Conservation (phyloP, 2,797 vertebrate species). For the Phalanger gymnotis region DNA sequence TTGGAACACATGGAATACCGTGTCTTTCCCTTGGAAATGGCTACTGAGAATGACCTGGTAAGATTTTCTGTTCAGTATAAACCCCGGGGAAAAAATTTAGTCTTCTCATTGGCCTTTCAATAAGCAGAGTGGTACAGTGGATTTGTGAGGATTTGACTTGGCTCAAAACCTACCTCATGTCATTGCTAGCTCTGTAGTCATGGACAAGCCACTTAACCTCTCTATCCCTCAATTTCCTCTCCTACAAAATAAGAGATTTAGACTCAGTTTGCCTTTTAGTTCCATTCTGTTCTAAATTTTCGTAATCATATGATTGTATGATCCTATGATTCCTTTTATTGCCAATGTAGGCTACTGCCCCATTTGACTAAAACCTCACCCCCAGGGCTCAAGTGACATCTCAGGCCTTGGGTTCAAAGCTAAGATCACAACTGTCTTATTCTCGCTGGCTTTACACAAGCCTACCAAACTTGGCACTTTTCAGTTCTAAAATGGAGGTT, state of each 20-base stretch:
- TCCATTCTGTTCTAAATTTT: background rate
- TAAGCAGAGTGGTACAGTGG: background rate
- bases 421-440: background rate
- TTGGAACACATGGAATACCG: too few species aligned
- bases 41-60: background rate
- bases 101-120: background rate
- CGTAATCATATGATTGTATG: too few species aligned
- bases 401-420: background rate
- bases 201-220: too few species aligned
- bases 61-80: background rate
- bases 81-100: background rate
- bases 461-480: background rate
- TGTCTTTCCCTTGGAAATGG: too few species aligned
- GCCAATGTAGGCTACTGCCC: background rate
- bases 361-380: background rate
- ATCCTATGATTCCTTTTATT: background rate
- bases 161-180: background rate
- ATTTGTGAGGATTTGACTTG: background rate
- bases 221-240: background rate
- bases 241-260: background rate
- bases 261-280: background rate
- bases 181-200: background rate
- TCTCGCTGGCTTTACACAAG: background rate
- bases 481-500: background rate
- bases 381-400: too few species aligned